Evolutionary conservation across 2,888 invertebrate species (phyloP), one percentile per base, ranked within the genome.

Genomic region (Leistus spinibarbis): DNA sequence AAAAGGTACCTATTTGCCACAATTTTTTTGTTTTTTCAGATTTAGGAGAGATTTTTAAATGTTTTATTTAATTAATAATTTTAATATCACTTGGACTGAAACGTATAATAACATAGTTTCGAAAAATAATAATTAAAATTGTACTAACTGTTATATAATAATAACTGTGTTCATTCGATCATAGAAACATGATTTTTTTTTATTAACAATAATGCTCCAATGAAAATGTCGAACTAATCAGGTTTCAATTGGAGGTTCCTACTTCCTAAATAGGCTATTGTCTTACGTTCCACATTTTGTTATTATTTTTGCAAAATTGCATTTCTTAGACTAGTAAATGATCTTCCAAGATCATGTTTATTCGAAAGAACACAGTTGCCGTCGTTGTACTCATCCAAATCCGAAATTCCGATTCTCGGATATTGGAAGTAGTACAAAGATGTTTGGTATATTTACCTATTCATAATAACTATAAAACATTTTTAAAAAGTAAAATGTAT

Each of bases 381-480:
- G 65, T 72, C 72, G 72, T 72, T 72, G 66, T 72, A 72, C 72
- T 72, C 64, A 23, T 9, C 64, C 64, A 16, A 16, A 64, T 24
- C 64, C 23, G 23, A 16, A 23, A 23, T 60, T 19, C 60, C 20
- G 60, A 60, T 60, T 22, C 40, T 2, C 13, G 2, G 60, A 60
- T 13, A 19, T 65, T 66, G 56, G 57, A 66, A 72, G 40, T 13
- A 40, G 72, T 72, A 72, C 72, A 72, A 65, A 19, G 66, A 72
- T 65, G 72, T 62, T 70, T 22, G 65, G 56, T 66, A 27, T 65
- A 72, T 66, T 72, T 72, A 65, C 66, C 72, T 72, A 72, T 72
- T 65, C 54, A 23, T 69, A 57, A n/a, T 72, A 72, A 66, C 72
- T 72, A 72, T 65, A 72, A 72, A 72, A 72, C 72, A 72, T 72